These are phyloP conservation scores for Naso thynnoides DNA, from an alignment of 2,797 vertebrate genomes.

Conservation along the genomic window DNA sequence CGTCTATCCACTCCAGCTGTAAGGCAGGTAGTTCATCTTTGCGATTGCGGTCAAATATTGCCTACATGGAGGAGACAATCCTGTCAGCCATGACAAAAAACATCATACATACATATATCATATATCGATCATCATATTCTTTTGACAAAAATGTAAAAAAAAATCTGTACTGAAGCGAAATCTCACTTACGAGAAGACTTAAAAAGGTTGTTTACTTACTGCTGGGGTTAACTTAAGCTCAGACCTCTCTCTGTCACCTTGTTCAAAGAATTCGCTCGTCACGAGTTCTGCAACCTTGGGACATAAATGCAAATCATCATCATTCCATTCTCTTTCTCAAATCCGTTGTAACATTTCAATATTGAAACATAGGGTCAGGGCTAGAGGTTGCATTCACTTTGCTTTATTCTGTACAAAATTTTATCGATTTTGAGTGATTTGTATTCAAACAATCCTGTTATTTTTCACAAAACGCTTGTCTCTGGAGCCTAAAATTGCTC, in stretches of 20 bases:
- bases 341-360: not conserved
- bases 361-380: not conserved
- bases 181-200: not conserved
- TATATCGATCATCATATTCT: constrained; percentile 4
- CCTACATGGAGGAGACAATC: constrained; percentile 69
- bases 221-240: constrained; percentile 87
- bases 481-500: not conserved
- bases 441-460: not conserved
- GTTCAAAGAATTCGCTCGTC: constrained; percentile 89
- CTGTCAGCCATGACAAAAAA: constrained; percentile 25
- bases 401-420: not conserved
- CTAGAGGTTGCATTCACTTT: not conserved
- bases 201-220: constrained; percentile 66
- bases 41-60: constrained; percentile 89
- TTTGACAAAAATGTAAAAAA: not conserved
- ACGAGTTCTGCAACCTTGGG: constrained; percentile 87
- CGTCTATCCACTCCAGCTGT: constrained; percentile 85
- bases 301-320: constrained; percentile 28
- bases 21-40: constrained; percentile 87
- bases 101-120: too few species aligned
- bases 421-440: not conserved
- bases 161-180: not conserved
- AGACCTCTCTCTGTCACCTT: constrained; percentile 86
- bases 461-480: not conserved
- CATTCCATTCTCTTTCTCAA: constrained; percentile 17